Evolutionary conservation across 2,797 vertebrate species (phyloP).

Genomic region (Tamandua tetradactyla): DNA sequence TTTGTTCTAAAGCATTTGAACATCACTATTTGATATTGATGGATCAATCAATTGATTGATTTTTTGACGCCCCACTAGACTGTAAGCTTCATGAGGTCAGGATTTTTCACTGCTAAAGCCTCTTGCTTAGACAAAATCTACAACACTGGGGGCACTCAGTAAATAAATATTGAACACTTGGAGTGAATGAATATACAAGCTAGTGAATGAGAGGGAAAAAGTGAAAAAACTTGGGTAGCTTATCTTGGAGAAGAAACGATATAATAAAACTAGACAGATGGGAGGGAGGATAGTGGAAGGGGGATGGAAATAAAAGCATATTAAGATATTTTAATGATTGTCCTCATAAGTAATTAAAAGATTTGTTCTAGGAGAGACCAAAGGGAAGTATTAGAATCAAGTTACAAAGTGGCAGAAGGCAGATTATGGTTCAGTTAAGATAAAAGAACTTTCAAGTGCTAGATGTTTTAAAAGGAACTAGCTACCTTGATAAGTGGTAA

Average conservation of each 20-base stretch:
- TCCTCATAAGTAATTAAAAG: constrained; percentile 1
- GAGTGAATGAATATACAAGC: neutral
- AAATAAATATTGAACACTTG: neutral
- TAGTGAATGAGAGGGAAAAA: neutral
- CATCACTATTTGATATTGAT: neutral
- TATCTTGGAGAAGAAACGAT: neutral
- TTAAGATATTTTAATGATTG: neutral
- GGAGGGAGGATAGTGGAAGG: neutral
- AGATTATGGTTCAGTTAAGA: neutral
- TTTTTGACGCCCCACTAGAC: neutral
- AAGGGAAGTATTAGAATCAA: neutral
- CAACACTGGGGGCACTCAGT: neutral
- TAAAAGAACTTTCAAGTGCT: neutral
- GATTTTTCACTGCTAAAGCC: neutral
- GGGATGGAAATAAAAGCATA: neutral
- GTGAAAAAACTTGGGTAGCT: neutral
- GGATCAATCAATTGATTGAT: neutral
- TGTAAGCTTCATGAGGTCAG: neutral
- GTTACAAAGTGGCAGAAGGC: neutral
- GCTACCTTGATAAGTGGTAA: neutral
- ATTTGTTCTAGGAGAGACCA: constrained; percentile 10
- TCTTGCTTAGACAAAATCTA: neutral
- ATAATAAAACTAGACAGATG: neutral
- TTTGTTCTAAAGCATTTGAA: neutral
- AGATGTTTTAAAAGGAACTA: neutral